Evolutionary conservation across 53 echinoderm and acorn worm genomes (phyloP), one percentile per base, ranked within the genome.

Genomic region (Hippasteria phrygiana): DNA sequence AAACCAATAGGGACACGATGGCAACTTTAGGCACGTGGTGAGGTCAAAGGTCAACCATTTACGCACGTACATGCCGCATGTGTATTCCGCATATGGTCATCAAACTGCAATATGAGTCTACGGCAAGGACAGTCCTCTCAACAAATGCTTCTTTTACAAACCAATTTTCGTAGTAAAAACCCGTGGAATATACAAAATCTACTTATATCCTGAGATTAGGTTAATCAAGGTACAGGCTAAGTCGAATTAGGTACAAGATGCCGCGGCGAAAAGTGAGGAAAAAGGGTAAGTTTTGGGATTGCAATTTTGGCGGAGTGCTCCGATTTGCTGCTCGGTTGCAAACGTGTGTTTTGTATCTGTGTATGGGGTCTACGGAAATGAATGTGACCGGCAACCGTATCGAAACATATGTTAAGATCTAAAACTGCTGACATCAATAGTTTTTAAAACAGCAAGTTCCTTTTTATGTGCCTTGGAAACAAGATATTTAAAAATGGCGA

Each of bases 151-250:
- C 46, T 8, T 71, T 71, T 85, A 33, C 69, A 85, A 70, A 50
- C 53, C 26, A 27, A 85, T 85, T 85, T 85, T 50, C 71, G 70
- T 50, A 85, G 69, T 85, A 85, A 85, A 85, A 85, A 85, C 85
- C 50, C 71, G 50, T 85, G 85, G 85, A 93, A 74, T 93, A 93
- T 93, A 93, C 93, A 90, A 93, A 93, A 90, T 90, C 74, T 90
- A 90, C 90, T 69, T 87, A 90, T 74, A 50, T 93, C 93, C 79
- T 93, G 93, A 93, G 79, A 93, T 29, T 81, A 75, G 90, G 59
- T 78, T 72, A 53, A 66, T 80, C 59, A 73, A 90, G 80, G 70
- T 46, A 42, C 34, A 51, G 33, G 62, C 73, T 81, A 80, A 71
- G 54, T 51, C 40, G 24, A 41, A 46, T 54, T 66, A 1, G 29